Evolutionary conservation across 2,888 invertebrate genomes (phyloP).

Genomic region (Alitta virens): DNA sequence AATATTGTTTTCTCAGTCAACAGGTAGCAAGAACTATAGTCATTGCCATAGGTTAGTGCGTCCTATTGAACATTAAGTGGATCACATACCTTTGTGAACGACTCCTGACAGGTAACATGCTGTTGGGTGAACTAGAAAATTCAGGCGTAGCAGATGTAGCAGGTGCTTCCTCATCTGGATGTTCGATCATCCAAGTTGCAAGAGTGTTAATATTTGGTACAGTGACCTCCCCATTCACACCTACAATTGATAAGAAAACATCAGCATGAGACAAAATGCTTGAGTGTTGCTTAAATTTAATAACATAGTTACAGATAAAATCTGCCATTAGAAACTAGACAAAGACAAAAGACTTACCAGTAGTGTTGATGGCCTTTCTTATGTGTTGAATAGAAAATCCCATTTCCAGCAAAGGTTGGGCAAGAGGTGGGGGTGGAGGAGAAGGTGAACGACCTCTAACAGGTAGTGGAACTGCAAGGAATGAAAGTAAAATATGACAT

Average conservation of each 20-base stretch:
- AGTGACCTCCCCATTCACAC: constrained; percentile 57
- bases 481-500: too few relatives aligned
- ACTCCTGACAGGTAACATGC: too few relatives aligned
- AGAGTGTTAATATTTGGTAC: constrained; percentile 63
- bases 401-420: constrained; percentile 65
- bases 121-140: too few relatives aligned
- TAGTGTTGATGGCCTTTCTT: constrained; percentile 62
- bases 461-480: constrained; percentile 1
- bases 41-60: too few relatives aligned
- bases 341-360: constrained; percentile 49
- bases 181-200: constrained; percentile 68
- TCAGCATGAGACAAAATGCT: neutral
- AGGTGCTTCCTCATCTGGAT: constrained; percentile 54
- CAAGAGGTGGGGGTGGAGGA: constrained; percentile 60
- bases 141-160: neutral
- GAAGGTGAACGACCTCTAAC: constrained; percentile 32
- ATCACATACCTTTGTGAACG: too few relatives aligned
- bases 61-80: too few relatives aligned
- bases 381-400: constrained; percentile 65
- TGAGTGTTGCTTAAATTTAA: neutral
- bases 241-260: too few relatives aligned
- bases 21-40: too few relatives aligned
- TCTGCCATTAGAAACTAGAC: neutral
- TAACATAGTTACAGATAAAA: neutral
- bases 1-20: too few relatives aligned